Evolutionary conservation across 1,140 invertebrate genomes (phyloP), one percentile per base, ranked within the genome.

Genomic region (Eciton burchellii): DNA sequence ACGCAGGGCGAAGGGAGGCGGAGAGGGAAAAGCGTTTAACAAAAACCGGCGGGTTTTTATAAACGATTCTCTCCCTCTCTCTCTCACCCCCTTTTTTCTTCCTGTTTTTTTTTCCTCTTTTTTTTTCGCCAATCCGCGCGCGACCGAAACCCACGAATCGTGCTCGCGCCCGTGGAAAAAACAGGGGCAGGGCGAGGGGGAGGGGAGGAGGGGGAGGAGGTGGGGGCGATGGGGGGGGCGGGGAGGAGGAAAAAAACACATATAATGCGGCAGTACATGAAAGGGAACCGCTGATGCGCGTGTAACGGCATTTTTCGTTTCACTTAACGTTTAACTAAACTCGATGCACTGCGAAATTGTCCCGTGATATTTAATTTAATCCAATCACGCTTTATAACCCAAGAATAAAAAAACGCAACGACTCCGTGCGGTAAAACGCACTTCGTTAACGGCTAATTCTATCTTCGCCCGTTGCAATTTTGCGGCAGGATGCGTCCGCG

Each of bases 301-400:
- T 79, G 74, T 79, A 79, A 79, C 63, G 63, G 74, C 74, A 79
- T 79, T 79, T 79, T 79, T 79, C 74, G 74, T 79, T 79, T 73
- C 70, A 60, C 63, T 84, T 86, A 84, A 84, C 84, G 82, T 86
- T 90, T 90, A 89, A 89, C 84, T 89, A 87, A 89, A 88, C 89
- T 89, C 81, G 60, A 71, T 43, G 41, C 60, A 62, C 77, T 73
- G 77, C 70, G 65, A 57, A 70, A 79, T 68, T 79, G 74, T 68
- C 74, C 49, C 74, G 65, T 79, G 74, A 79, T 79, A 79, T 79
- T 79, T 79, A 79, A 79, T 79, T 79, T 79, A 79, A 79, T 79
- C 47, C 74, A 79, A 79, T 79, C 54, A 56, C 74, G 74, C 74
- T 79, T 79, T 79, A 79, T 79, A 76, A 76, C 24, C 63, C 74